Percentiles rank a stretch among this genome's conserved stretches.
Conservation (phyloP, 2,797 vertebrate species). For the Rhodeus uyekii region DNA sequence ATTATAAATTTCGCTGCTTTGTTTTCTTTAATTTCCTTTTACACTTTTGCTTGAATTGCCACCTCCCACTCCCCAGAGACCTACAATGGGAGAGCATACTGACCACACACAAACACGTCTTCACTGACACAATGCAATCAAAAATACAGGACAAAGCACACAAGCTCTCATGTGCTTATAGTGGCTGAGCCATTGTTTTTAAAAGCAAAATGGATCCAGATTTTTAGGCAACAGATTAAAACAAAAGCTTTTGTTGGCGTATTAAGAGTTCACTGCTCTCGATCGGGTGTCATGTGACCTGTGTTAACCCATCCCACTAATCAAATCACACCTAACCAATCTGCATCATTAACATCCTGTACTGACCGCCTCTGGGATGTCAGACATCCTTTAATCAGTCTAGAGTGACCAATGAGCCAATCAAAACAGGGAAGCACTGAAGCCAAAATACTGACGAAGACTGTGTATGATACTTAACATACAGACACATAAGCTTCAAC, state of each 20-base stretch:
- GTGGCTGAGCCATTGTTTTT: conserved; percentile 45
- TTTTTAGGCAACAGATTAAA: conserved; percentile 6
- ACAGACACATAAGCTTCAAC: background rate
- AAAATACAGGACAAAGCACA: conserved; percentile 43
- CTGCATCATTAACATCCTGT: conserved; percentile 20
- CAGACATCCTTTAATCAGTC: conserved; percentile 50
- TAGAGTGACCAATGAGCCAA: conserved; percentile 2
- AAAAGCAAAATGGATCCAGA: background rate
- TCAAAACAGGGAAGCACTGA: conserved; percentile 19
- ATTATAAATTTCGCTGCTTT: background rate
- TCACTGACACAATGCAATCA: conserved; percentile 45
- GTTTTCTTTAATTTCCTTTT: background rate
- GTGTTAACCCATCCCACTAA: conserved; percentile 1
- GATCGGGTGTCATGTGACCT: background rate
- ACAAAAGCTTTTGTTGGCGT: background rate
- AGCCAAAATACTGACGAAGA: conserved; percentile 27
- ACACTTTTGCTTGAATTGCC: background rate
- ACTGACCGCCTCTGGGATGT: conserved; percentile 6
- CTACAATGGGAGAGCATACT: background rate
- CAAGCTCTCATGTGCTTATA: conserved; percentile 5
- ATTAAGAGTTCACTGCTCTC: background rate
- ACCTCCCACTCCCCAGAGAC: conserved; percentile 24
- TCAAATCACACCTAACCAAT: conserved; percentile 29
- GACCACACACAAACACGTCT: conserved; percentile 10
- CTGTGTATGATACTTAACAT: background rate